phyloP scores from a whole-genome alignment of 92 coral and sea anemone species.

The Heliopora coerulea region DNA sequence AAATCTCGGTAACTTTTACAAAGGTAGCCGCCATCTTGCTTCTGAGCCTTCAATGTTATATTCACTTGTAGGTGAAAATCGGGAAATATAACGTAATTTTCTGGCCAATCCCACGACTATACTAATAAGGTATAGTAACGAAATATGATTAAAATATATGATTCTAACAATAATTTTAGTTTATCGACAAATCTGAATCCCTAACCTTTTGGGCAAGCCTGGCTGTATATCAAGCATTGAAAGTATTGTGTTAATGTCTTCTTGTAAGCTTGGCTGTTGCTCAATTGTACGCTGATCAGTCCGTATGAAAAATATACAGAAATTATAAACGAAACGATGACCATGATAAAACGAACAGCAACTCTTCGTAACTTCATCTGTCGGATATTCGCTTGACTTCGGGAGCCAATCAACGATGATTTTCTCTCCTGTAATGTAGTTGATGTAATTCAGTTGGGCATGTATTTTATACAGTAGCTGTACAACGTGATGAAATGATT shows the following conservation, averaged over 20 bases:
- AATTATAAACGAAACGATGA: constrained; percentile 72
- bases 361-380: constrained; percentile 60
- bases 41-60: too few relatives aligned
- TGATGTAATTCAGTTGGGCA: too few relatives aligned
- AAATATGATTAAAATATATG: too few relatives aligned
- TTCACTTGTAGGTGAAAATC: too few relatives aligned
- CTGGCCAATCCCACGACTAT: too few relatives aligned
- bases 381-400: constrained; percentile 63
- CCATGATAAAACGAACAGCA: constrained; percentile 72
- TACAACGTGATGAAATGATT: too few relatives aligned
- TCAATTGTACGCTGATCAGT: constrained; percentile 59
- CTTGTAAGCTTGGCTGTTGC: constrained; percentile 48
- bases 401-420: constrained; percentile 27
- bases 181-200: not conserved
- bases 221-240: constrained; percentile 51
- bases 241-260: constrained; percentile 49
- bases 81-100: too few relatives aligned
- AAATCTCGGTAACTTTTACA: too few relatives aligned
- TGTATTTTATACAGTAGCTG: too few relatives aligned
- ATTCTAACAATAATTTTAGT: too few relatives aligned
- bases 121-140: too few relatives aligned
- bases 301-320: constrained; percentile 60
- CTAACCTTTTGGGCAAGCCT: constrained; percentile 29
- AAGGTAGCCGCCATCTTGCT: too few relatives aligned
- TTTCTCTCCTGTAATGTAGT: constrained; percentile 19